Evolutionary conservation across 2,888 invertebrate species (phyloP).

Genomic region (Drosophila siamana): DNA sequence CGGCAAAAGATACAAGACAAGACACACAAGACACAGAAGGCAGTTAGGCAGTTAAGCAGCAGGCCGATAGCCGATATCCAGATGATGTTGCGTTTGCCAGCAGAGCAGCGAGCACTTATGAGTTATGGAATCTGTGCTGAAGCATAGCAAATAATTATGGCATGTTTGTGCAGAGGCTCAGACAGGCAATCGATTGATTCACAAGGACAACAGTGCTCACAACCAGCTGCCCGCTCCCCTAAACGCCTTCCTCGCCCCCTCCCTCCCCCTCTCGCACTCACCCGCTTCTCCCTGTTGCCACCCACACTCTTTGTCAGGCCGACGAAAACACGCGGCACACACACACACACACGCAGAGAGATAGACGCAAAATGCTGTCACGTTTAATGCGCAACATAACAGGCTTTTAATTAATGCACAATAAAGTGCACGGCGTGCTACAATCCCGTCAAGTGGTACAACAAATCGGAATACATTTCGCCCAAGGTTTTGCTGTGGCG

Average conservation of each 20-base stretch:
- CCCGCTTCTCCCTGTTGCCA: not conserved
- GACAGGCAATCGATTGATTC: constrained; percentile 70
- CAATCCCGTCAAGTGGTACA: constrained; percentile 56
- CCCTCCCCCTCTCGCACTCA: not conserved
- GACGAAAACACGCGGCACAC: too few species aligned
- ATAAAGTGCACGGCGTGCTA: constrained; percentile 54
- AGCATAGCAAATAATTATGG: constrained; percentile 76
- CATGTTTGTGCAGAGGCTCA: constrained; percentile 50
- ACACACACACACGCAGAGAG: not conserved
- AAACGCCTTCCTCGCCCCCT: not conserved
- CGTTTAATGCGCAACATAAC: constrained; percentile 71
- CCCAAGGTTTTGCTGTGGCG: constrained; percentile 53
- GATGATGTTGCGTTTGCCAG: not conserved
- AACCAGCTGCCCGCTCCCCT: too few species aligned
- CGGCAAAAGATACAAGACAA: not conserved
- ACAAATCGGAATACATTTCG: constrained; percentile 65
- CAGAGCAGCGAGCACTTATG: not conserved
- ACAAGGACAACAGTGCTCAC: constrained; percentile 61
- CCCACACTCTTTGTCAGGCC: too few species aligned
- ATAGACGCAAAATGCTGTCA: constrained; percentile 44
- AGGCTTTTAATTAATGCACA: constrained; percentile 80
- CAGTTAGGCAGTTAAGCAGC: not conserved
- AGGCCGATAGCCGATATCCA: constrained; percentile 20
- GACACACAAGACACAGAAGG: not conserved
- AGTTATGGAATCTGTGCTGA: constrained; percentile 77